Base-by-base conservation (phyloP, 2,888 invertebrate species). In the Ommatoiulus sabulosus region DNA sequence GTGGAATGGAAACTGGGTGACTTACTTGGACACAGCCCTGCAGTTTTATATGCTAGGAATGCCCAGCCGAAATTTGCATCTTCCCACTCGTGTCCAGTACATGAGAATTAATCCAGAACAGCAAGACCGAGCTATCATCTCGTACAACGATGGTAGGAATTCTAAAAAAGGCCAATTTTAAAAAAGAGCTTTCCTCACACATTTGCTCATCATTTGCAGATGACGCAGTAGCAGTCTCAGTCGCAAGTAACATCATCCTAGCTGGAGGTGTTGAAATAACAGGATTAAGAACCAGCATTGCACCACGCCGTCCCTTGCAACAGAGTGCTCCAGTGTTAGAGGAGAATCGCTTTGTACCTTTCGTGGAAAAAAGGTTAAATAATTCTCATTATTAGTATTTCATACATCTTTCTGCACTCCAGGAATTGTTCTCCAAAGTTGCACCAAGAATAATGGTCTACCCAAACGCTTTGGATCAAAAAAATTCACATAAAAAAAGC, bases 21-120 rank as follows among this genome's bases (percentile, higher is more conserved):
- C 98, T 86, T 99, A 96, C 93, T 95, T 99, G 93, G 99, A 99
- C 92, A 97, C 98, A 0, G 97, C 99, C 96, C 94, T 99, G 86
- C 99, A 99, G 93, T 97, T 97, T 92, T 95, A 95, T 88, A 96
- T 98, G 91, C 93, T 98, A 90, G 95, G 96, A 88, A 95, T 95
- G 90, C 95, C 95, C 91, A 94, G 95, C 44, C 44, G 96, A 86
- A 96, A 97, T 92, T 94, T 99, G n/a, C 96, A 96, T 92, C 93
- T 99, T 90, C 98, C 98, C 0, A 98, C 98, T 48, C 94, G 98
- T 89, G 94, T 99, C n/a, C n/a, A n/a, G n/a, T n/a, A n/a, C n/a
- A n/a, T n/a, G n/a, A n/a, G n/a, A n/a, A n/a, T n/a, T n/a, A n/a
- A n/a, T n/a, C n/a, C n/a, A n/a, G 92, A 92, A 84, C 94, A 94